phyloP scores from a whole-genome alignment of 2,888 invertebrate species.

The Nymphalis polychloros region DNA sequence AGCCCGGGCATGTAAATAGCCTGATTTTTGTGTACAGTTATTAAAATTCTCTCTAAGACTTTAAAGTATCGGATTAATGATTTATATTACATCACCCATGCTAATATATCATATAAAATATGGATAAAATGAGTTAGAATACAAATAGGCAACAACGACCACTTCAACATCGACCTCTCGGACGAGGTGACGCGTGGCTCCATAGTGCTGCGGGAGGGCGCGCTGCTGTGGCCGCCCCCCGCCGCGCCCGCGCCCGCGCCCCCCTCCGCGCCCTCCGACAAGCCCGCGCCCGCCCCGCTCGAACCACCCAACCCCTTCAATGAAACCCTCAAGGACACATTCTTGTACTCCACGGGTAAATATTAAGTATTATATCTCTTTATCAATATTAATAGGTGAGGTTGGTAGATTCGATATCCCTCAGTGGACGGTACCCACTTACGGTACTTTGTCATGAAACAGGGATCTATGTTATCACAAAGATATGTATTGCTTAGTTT shows the following conservation, averaged over 20 bases:
- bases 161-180: conserved; percentile 89
- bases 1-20: too few species aligned
- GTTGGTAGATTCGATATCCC: too few species aligned
- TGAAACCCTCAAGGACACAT: conserved; percentile 85
- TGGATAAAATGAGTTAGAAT: background rate
- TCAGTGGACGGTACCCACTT: too few species aligned
- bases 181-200: conserved; percentile 94
- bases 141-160: conserved; percentile 85
- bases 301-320: conserved; percentile 85
- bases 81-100: too few species aligned
- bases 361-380: background rate
- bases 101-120: too few species aligned
- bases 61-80: too few species aligned
- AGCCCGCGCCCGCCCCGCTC: conserved; percentile 63
- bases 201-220: conserved; percentile 88
- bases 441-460: too few species aligned
- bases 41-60: too few species aligned
- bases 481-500: too few species aligned
- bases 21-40: too few species aligned
- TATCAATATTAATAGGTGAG: background rate
- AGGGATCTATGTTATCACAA: too few species aligned
- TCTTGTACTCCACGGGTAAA: conserved; percentile 85
- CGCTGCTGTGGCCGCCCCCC: conserved; percentile 89
- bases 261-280: conserved; percentile 77
- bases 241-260: conserved; percentile 83